Base-by-base conservation (phyloP, 1,140 invertebrate species). In the Heliconius congener region DNA sequence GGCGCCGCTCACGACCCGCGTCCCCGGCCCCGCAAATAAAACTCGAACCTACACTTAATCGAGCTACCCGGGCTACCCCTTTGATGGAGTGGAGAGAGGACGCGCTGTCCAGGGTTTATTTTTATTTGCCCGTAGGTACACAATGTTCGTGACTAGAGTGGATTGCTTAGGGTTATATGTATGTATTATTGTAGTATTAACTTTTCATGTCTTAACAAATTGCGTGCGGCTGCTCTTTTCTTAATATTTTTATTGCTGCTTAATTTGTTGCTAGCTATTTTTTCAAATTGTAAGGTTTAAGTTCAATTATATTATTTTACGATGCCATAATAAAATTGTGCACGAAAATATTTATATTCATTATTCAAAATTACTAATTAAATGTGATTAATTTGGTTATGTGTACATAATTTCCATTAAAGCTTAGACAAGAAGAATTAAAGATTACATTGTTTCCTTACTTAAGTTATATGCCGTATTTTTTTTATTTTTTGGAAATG, bases 31-130 rank as follows among this genome's bases (percentile, higher is more conserved):
- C 82, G 85, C 87, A 88, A 92, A 93, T 92, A 93, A 94, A 92
- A 94, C 91, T 87, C 89, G 85, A 89, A 90, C 88, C 86, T 83
- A 90, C 90, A 92, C 90, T 92, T 94, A 94, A 94, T 93, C 90
- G 91, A 91, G 88, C 88, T 93, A 93, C 92, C 92, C 86, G 90
- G 84, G 86, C 84, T 90, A 57, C 55, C 92, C 91, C 90, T 94
- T 92, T 91, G 90, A 92, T 90, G 85, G 91, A 93, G 87, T 37
- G 34, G 34, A 37, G 34, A 37, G 34, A 34, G 34, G 34, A 37
- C 86, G 90, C 84, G 86, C 84, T 90, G 88, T 88, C 87, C 86
- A 87, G 80, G 75, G 82, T 83, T 86, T 86, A 86, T 87, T 91
- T 89, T 93, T 93, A 90, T 92, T 90, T 90, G 85, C 86, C 78